Base-by-base conservation (phyloP, 1,140 invertebrate species). In the Aphaenogaster rudis region DNA sequence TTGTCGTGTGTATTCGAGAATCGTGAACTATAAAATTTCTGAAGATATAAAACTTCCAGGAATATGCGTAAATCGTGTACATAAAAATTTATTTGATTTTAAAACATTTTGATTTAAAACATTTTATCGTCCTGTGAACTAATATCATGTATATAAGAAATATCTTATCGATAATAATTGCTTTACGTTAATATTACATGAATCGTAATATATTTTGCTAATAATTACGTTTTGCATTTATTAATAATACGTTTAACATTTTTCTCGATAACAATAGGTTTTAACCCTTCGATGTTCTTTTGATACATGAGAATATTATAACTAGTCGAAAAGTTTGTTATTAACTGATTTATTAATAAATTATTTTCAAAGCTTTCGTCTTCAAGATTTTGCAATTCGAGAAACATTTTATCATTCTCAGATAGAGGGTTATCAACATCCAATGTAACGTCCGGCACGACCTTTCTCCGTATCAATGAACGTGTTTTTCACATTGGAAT, bases 391-490 rank as follows among this genome's bases (percentile, higher is more conserved):
- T 66, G 72, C 66, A 72, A 33, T 8, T 57, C 39, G 3, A 33
- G 33, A 71, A 52, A 54, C 17, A 57, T 59, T 71, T 81, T 71
- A 71, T 81, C 64, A 7, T 15, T 67, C 8, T 45, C 39, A 28
- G 15, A 45, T 57, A 28, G 2, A 17, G 21, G 52, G 66, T 81
- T 81, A 81, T 81, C 79, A 57, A 17, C 11, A 36, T 42, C 2
- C 5, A 39, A 6, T 33, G 45, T n/a, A 17, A 42, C 28, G 4
- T 28, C 39, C 15, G 48, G n/a, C 42, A 81, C 13, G 66, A 57
- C 36, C 21, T 81, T 28, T 33, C 15, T 57, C 9, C 11, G 0
- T 71, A 71, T 71, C 64, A 59, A 57, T 28, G 6, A 57, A 5
- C 39, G 15, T 45, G 50, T 3, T 71, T 57, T 48, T 66, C 9